Base-by-base conservation (phyloP, 2,797 vertebrate genomes). In the Crax fasciolata region DNA sequence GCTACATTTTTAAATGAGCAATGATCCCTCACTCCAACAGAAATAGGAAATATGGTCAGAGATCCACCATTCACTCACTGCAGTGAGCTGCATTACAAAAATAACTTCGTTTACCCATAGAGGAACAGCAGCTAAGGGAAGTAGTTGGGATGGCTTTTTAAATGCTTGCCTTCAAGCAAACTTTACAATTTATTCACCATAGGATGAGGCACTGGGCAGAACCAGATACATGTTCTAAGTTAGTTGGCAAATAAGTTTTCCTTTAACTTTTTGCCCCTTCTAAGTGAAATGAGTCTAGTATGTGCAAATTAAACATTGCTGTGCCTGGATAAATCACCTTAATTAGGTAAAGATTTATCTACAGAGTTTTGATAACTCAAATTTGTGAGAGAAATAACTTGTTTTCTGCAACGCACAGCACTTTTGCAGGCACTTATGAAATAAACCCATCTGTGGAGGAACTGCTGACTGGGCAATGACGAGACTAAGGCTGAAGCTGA, bases 31-130 rank as follows among this genome's bases (percentile, higher is more conserved):
- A 23, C 43, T 95, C 65, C 62, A 87, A 93, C 52, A 89, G 79
- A 83, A 75, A 71, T 4, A 52, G 84, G 87, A 95, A 96, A 95
- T 96, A 96, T 87, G 92, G 94, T 90, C 68, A 48, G 66, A 58
- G 90, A 68, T 27, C 63, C 32, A 38, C 72, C 15, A 10, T 68
- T 79, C 51, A 6, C 25, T 10, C 73, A 24, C 6, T 35, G 35
- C 68, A 55, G 10, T 4, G 41, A 59, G 32, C 28, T 38, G 25
- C 41, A 72, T 3, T 43, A 74, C 55, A 59, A 63, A 73, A 35
- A 17, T 30, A 23, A 21, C 39, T 55, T 23, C 2, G 7, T 72
- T 79, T 49, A 61, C 38, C 32, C 28, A 8, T 2, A 55, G 67
- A 20, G 12, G 32, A 87, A 23, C 9, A 51, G 23, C 52, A 27